phyloP scores from a whole-genome alignment of 2,113 vertebrate genomes.

The Carollia perspicillata region DNA sequence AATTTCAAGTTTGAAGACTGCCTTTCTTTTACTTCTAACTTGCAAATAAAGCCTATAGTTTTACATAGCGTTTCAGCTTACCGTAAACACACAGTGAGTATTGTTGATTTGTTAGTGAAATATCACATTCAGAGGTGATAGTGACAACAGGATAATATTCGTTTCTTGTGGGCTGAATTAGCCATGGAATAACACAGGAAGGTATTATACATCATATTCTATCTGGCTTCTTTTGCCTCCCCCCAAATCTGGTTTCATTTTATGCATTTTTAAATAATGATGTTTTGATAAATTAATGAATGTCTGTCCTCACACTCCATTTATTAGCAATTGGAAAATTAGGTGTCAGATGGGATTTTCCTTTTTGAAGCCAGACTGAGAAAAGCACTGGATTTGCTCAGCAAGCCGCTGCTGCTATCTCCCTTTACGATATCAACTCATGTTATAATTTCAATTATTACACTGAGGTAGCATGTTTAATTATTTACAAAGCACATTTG shows the following conservation, averaged over 20 bases:
- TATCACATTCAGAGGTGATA: neutral
- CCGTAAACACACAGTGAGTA: neutral
- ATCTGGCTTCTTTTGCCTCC: constrained; percentile 56
- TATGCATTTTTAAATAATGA: constrained; percentile 39
- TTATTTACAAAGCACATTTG: neutral
- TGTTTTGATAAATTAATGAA: constrained; percentile 49
- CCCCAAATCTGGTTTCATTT: constrained; percentile 48
- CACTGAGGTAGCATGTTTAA: neutral
- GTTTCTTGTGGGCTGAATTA: constrained; percentile 43
- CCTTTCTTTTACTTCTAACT: neutral
- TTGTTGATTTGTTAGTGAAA: neutral
- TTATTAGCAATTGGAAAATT: constrained; percentile 53
- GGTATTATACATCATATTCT: constrained; percentile 49
- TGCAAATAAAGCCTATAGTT: neutral
- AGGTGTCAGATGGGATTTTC: constrained; percentile 40
- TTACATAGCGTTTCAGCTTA: neutral
- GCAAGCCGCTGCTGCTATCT: neutral
- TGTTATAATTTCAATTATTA: neutral
- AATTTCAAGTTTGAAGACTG: constrained; percentile 26
- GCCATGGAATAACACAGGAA: constrained; percentile 50
- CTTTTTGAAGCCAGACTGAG: constrained; percentile 54
- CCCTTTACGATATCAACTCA: neutral
- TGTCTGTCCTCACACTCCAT: neutral
- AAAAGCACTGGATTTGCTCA: constrained; percentile 47
- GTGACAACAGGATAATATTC: neutral